Conservation (phyloP, 2,888 invertebrate genomes). For the Gnatocerus cornutus region DNA sequence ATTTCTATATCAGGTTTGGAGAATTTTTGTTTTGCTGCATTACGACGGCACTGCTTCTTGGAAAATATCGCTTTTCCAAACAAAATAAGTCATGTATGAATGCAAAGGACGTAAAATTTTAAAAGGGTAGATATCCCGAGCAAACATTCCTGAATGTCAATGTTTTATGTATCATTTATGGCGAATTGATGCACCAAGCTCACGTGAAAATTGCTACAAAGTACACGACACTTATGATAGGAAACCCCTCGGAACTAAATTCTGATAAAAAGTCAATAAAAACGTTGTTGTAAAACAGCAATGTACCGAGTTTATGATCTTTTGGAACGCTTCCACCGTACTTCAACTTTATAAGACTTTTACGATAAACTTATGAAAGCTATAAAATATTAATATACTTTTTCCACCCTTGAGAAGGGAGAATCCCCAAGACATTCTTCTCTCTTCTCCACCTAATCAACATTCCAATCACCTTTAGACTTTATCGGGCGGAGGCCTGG, state of each 20-base stretch:
- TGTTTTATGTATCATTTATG: constrained; percentile 26
- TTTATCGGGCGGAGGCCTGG: constrained; percentile 67
- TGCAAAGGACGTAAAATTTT: constrained; percentile 25
- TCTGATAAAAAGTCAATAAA: constrained; percentile 61
- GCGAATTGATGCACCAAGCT: constrained; percentile 25
- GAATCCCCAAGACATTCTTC: constrained; percentile 57
- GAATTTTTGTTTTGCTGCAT: constrained; percentile 46
- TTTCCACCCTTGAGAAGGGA: constrained; percentile 51
- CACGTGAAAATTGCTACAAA: constrained; percentile 53
- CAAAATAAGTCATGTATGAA: constrained; percentile 35
- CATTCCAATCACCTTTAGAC: constrained; percentile 71
- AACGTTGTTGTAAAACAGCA: constrained; percentile 58
- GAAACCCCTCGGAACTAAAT: constrained; percentile 54
- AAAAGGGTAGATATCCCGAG: constrained; percentile 17
- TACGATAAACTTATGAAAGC: constrained; percentile 63
- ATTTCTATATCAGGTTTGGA: constrained; percentile 59
- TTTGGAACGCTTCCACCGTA: constrained; percentile 56
- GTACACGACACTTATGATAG: constrained; percentile 52
- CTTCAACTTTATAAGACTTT: constrained; percentile 63
- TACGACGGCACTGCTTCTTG: constrained; percentile 34
- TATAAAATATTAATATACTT: constrained; percentile 66
- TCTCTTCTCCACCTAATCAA: constrained; percentile 68
- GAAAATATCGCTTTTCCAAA: constrained; percentile 19
- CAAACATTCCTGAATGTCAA: constrained; percentile 23
- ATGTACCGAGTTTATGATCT: constrained; percentile 60